Base-by-base conservation (phyloP, 2,113 vertebrate species). In the Ageneiosus marmoratus region DNA sequence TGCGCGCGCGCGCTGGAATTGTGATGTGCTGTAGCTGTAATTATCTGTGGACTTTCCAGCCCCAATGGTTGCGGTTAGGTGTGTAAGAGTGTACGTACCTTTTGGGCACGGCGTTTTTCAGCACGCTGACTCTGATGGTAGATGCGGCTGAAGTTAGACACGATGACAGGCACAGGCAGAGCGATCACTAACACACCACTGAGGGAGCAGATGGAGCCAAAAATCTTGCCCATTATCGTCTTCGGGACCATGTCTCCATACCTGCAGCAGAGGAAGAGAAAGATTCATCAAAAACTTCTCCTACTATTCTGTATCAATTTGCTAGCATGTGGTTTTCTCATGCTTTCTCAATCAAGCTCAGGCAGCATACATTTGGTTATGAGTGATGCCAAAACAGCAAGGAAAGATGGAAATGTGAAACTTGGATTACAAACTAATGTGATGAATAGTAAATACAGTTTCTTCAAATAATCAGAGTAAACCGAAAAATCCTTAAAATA, bases 231-330 rank as follows among this genome's bases (percentile, higher is more conserved):
- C 90, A 96, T 96, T 87, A 99, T 98, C 84, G 97, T 99, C 93
- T 98, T 99, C 4, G 97, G 97, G 15, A 99, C 97, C 96, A 99
- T 99, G 92, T 99, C 96, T 11, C 98, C 97, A 74, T 99, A 99
- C 82, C 98, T 99, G 88, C 0, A 53, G 83, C 32, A 87, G 76
- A 92, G 32, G 86, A 50, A 90, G 4, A 60, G 51, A 60, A n/a
- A 73, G 44, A 22, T 29, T 65, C 5, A 51, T 51, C 29, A 79
- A 58, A 79, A 11, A 29, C 37, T 5, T 58, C 12, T n/a, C 0
- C 24, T 41, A 13, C n/a, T 60, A 77, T 27, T 77, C 34, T 41
- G 34, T 7, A 58, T 77, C 11, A 37, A 18, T 60, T 41, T 60
- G 27, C 32, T 8, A n/a, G 51, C 20, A 6, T 77, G 75, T 0